Base-by-base conservation (phyloP, 2,113 vertebrate species). In the Pitta sordida region DNA sequence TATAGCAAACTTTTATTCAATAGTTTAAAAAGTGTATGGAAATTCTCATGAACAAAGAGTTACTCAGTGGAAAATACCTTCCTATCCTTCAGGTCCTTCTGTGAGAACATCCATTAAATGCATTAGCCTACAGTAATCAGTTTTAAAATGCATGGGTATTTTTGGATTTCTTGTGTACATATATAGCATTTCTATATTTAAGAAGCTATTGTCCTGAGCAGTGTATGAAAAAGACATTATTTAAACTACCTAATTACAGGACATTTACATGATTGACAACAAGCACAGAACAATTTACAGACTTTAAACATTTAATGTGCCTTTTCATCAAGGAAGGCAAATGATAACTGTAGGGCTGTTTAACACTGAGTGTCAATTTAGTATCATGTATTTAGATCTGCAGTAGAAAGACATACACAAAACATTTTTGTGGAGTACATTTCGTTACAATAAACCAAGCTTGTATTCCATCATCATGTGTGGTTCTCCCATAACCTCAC, bases 401-500 rank as follows among this genome's bases (percentile, higher is more conserved):
- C 15, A n/a, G 53, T 65, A 94, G 55, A 95, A 95, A 88, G 87
- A 97, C 36, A 81, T 32, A 1, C 86, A 90, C 59, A 94, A 80
- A 94, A 95, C 82, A 41, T 41, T 80, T 64, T 43, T 63, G 30
- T 30, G 43, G 48, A 91, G 76, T 80, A 52, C 67, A 92, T 51
- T 65, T 26, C 46, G 73, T 97, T 97, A 99, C 97, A 99, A 96
- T 92, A 99, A 92, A 75, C 99, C 99, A 5, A 99, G 97, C 86
- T 98, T 99, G 96, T 98, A 97, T 93, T 99, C 99, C 94, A 98
- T 97, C 99, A 99, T 99, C 83, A 98, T 92, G 94, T 99, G 99
- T n/a, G 99, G 99, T 39, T 99, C 99, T 17, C 99, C 99, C 98
- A 99, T 99, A 85, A 98, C 59, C 95, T 99, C 99, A 95, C 98